phyloP scores from a whole-genome alignment of 2,888 invertebrate species.

The Taenaris catops region DNA sequence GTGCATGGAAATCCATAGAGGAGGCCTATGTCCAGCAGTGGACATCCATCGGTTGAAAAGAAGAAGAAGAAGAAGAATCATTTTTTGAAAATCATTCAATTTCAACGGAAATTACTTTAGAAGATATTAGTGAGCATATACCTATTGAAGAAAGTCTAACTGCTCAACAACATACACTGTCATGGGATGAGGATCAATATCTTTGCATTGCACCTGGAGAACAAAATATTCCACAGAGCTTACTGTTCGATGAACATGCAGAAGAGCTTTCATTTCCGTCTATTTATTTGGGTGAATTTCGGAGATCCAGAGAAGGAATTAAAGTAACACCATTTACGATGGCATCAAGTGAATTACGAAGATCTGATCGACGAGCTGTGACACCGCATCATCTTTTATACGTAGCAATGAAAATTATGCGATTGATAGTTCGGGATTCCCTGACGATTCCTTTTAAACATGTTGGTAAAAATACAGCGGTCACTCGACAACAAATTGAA shows the following conservation, averaged over 20 bases:
- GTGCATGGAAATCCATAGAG: too few species aligned
- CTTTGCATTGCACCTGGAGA: slow-evolving; percentile 38
- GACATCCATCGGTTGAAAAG: too few species aligned
- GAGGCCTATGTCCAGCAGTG: too few species aligned
- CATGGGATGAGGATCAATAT: slow-evolving; percentile 38
- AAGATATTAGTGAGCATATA: slow-evolving; percentile 26
- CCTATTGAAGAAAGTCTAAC: slow-evolving; percentile 24
- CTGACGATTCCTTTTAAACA: slow-evolving; percentile 20
- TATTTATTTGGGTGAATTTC: slow-evolving; percentile 36
- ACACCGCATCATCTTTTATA: slow-evolving; percentile 35
- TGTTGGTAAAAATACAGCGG: slow-evolving; percentile 28
- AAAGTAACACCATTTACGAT: slow-evolving; percentile 32
- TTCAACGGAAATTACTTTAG: too few species aligned
- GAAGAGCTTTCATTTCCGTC: slow-evolving; percentile 31
- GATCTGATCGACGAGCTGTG: slow-evolving; percentile 36
- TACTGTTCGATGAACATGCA: slow-evolving; percentile 43
- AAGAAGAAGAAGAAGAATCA: too few species aligned
- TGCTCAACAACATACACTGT: slow-evolving; percentile 32
- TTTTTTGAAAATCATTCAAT: too few species aligned
- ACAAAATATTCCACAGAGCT: slow-evolving; percentile 31
- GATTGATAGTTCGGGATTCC: slow-evolving; percentile 20
- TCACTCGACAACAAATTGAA: slow-evolving; percentile 33
- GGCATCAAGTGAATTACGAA: slow-evolving; percentile 35
- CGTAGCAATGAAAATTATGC: slow-evolving; percentile 34
- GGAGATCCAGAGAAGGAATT: slow-evolving; percentile 28